Base-by-base conservation (phyloP, 2,113 vertebrate species). In the Ammodytes marinus region DNA sequence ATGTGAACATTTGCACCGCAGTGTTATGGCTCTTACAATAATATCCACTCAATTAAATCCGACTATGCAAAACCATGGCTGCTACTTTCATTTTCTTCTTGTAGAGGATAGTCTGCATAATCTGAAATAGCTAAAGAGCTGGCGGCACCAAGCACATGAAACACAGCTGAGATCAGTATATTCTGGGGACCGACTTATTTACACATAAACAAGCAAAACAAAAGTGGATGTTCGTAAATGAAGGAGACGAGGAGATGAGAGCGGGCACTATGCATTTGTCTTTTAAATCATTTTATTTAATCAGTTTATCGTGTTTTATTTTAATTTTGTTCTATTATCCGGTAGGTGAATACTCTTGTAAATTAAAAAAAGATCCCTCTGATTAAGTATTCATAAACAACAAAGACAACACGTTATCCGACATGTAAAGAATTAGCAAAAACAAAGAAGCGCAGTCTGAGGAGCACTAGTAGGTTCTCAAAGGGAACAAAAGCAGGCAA, bases 401-500 rank as follows among this genome's bases (percentile, higher is more conserved):
- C 53, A 85, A 70, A 84, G 63, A 52, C 61, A 42, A 74, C 49
- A 68, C 39, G 19, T 64, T 58, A 27, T 13, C 63, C 60, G 60
- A 77, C 40, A 76, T 58, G 46, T 17, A 70, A 70, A 71, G 40
- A 80, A 68, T 70, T 52, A 54, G 50, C 27, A 46, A 52, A 55
- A 76, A 81, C 7, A 8, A 74, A 82, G 59, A 74, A 55, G 54
- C 43, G 35, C 27, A 61, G 69, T 71, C 10, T 0, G 69, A 68
- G 64, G 68, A 79, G 70, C 27, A 27, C 27, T 27, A 84, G 84
- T 60, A 54, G 74, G 79, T 78, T 17, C 59, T 85, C 60, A 45
- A 61, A 47, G 77, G 54, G 54, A 73, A 69, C 42, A 73, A 80
- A 87, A 76, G 8, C 10, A 55, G 35, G 69, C 39, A 17, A 10